phyloP scores from a whole-genome alignment of 1,140 invertebrate species.

The Nilaparvata lugens region DNA sequence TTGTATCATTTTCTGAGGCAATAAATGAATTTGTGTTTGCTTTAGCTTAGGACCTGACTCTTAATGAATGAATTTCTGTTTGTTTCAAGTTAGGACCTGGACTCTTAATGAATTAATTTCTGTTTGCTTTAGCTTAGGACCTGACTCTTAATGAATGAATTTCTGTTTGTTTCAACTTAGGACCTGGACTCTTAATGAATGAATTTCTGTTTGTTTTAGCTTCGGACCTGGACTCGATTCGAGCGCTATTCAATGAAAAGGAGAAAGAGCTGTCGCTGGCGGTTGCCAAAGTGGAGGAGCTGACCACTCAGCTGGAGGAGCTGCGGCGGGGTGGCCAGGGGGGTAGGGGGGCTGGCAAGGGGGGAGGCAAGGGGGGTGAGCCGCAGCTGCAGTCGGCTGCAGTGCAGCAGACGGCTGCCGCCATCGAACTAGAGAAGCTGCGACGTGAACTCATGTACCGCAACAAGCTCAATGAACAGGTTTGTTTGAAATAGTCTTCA shows the following conservation, averaged over 20 bases:
- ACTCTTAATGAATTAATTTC: no score
- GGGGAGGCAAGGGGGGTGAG: slow-evolving; percentile 57
- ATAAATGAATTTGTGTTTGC: no score
- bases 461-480: slow-evolving; percentile 83
- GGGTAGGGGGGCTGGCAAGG: slow-evolving; percentile 39
- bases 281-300: slow-evolving; percentile 89
- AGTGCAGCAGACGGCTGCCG: slow-evolving; percentile 56
- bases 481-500: no score
- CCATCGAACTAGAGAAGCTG: slow-evolving; percentile 83
- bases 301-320: slow-evolving; percentile 88
- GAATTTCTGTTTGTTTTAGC: slow-evolving; percentile 53
- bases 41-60: no score
- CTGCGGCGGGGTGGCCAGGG: slow-evolving; percentile 53
- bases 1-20: no score
- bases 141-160: no score
- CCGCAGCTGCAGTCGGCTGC: slow-evolving; percentile 34
- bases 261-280: slow-evolving; percentile 92
- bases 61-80: no score
- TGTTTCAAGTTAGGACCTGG: no score
- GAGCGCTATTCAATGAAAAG: slow-evolving; percentile 93
- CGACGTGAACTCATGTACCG: slow-evolving; percentile 85
- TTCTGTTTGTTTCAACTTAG: no score
- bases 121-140: no score
- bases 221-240: slow-evolving; percentile 90
- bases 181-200: no score